A percentile compares a stretch with the other conserved stretches of the same genome.
Evolutionary conservation across 1,140 invertebrate species (phyloP).

Genomic region (Ips nitidus): DNA sequence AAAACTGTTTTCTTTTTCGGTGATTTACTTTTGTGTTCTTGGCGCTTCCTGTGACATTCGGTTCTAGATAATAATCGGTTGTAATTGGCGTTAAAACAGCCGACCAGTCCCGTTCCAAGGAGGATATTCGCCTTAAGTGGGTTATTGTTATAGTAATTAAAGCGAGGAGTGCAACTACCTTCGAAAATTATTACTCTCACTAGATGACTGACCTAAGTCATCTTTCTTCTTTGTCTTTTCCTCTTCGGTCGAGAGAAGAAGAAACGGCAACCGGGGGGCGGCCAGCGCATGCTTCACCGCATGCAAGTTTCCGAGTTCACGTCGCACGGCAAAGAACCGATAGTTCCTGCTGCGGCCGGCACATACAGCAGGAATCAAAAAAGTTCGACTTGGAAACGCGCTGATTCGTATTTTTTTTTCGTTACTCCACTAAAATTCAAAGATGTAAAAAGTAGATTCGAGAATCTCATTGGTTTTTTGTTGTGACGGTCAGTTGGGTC

Average conservation of each 20-base stretch:
- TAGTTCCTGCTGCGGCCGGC: conserved; percentile 18
- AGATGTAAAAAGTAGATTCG: too few relatives aligned
- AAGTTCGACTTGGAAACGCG: not conserved
- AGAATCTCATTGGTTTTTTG: too few relatives aligned
- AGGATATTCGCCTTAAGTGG: conserved; percentile 8
- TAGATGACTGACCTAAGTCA: conserved; percentile 18
- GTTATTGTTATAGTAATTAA: conserved; percentile 21
- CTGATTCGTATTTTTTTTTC: not conserved
- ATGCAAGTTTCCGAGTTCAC: conserved; percentile 32
- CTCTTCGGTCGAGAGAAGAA: not conserved
- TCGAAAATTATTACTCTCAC: conserved; percentile 13
- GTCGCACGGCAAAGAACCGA: conserved; percentile 16
- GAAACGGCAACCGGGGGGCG: not conserved
- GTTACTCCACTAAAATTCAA: not conserved
- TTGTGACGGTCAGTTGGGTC: too few relatives aligned
- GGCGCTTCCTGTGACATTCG: too few relatives aligned
- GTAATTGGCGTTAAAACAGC: not conserved
- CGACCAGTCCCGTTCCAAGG: not conserved
- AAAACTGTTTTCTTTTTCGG: too few relatives aligned
- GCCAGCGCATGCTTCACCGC: conserved; percentile 33
- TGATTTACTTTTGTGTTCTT: too few relatives aligned
- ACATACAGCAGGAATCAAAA: conserved; percentile 24
- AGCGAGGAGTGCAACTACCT: conserved; percentile 10
- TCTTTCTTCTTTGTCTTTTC: conserved; percentile 9
- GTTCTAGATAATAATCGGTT: not conserved